A percentile compares a stretch with the other conserved stretches of the same genome.
Conservation (phyloP, 2,113 vertebrate genomes). For the Saccopteryx bilineata region DNA sequence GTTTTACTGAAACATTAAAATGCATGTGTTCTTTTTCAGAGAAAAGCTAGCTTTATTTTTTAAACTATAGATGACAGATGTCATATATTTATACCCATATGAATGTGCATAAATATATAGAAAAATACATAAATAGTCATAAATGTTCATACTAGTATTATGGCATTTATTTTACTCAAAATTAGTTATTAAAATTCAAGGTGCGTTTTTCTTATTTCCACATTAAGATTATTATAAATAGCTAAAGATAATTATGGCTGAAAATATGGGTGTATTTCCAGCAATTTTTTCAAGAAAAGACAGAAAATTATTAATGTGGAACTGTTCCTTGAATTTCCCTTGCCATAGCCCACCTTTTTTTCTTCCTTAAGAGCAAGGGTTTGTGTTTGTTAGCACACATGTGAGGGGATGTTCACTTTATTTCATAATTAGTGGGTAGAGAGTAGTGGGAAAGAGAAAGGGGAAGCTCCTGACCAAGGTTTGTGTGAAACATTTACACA, state of each 20-base stretch:
- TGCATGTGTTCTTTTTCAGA: background rate
- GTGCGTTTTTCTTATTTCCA: background rate
- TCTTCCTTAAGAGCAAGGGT: background rate
- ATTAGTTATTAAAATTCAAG: background rate
- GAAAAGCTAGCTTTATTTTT: slow-evolving; percentile 16
- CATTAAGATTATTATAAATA: background rate
- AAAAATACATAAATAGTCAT: background rate
- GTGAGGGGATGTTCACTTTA: background rate
- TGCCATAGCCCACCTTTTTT: background rate
- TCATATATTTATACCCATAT: background rate
- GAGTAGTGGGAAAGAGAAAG: too few relatives aligned
- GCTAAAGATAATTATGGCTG: background rate
- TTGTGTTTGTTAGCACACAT: background rate
- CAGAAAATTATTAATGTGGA: background rate
- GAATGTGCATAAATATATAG: background rate
- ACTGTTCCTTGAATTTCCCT: background rate
- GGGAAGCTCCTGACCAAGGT: background rate
- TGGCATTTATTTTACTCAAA: background rate
- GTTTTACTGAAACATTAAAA: slow-evolving; percentile 18
- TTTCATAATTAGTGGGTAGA: background rate
- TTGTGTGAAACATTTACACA: background rate
- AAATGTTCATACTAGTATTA: background rate
- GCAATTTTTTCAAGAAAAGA: background rate
- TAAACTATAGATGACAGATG: background rate
- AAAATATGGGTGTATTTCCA: slow-evolving; percentile 29